Percentiles rank a stretch among this genome's conserved stretches.
These are phyloP conservation scores for Agrypnia vestita DNA, from an alignment of 1,140 invertebrate species.

Conservation along the genomic window DNA sequence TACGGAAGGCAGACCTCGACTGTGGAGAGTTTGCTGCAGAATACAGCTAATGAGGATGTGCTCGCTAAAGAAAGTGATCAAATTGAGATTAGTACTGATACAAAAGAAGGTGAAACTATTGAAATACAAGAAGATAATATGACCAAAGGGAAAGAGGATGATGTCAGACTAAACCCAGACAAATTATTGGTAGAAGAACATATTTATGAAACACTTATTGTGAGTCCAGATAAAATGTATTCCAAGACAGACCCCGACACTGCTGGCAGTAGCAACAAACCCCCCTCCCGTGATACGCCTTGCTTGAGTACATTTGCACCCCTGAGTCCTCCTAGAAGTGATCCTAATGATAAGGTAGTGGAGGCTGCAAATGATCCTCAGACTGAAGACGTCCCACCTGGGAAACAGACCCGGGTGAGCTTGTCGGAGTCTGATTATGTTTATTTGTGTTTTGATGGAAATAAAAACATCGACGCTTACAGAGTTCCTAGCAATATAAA, in stretches of 20 bases:
- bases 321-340: background rate
- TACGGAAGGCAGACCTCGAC: slow-evolving; percentile 70
- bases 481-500: slow-evolving; percentile 51
- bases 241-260: slow-evolving; percentile 20
- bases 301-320: slow-evolving; percentile 50
- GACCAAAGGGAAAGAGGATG: slow-evolving; percentile 14
- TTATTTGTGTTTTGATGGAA: slow-evolving; percentile 70
- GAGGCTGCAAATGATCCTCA: background rate
- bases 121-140: slow-evolving; percentile 3
- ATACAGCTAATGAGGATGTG: slow-evolving; percentile 62
- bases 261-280: background rate
- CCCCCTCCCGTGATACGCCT: background rate
- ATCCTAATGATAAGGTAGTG: background rate
- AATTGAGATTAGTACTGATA: background rate
- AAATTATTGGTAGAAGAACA: slow-evolving; percentile 72
- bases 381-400: slow-evolving; percentile 1
- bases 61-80: background rate
- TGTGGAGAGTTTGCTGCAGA: slow-evolving; percentile 42
- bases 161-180: slow-evolving; percentile 8
- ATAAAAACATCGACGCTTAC: slow-evolving; percentile 61
- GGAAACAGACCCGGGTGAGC: slow-evolving; percentile 51
- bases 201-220: slow-evolving; percentile 71
- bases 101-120: background rate
- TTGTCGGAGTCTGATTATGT: slow-evolving; percentile 70
- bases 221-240: slow-evolving; percentile 46